Percentiles rank a stretch among this genome's conserved stretches.
These are phyloP conservation scores for Apoda limacodes DNA, from an alignment of 2,888 invertebrate species.

Conservation along the genomic window DNA sequence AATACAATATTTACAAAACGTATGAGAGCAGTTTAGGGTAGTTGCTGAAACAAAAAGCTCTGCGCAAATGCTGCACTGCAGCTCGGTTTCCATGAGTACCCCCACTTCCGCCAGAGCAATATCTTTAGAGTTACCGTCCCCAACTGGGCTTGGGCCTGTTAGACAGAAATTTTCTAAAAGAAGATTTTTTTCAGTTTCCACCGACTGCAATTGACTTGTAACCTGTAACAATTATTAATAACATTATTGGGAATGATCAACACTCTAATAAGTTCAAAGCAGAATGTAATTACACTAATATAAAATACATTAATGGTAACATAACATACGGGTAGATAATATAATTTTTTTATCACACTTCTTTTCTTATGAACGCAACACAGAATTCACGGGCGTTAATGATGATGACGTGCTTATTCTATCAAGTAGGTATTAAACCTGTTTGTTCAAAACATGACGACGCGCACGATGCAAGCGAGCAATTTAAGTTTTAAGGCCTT, in stretches of 20 bases:
- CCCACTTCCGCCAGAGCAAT: conserved; percentile 47
- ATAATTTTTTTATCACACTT: not conserved
- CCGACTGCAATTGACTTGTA: conserved; percentile 34
- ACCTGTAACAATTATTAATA: conserved; percentile 33
- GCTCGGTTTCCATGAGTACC: conserved; percentile 74
- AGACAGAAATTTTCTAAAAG: conserved; percentile 32
- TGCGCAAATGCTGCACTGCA: conserved; percentile 81
- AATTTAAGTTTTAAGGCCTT: too few relatives aligned
- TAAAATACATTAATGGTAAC: conserved; percentile 2
- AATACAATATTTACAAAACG: conserved; percentile 80
- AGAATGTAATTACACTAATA: too few relatives aligned
- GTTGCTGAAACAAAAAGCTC: conserved; percentile 79
- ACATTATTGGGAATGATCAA: too few relatives aligned
- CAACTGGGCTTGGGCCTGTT: conserved; percentile 16
- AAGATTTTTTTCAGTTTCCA: conserved; percentile 40
- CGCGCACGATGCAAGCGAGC: too few relatives aligned
- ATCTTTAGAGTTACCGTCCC: conserved; percentile 31
- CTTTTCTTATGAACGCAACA: not conserved
- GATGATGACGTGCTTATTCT: too few relatives aligned
- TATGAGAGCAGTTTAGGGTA: conserved; percentile 79
- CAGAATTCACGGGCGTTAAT: too few relatives aligned
- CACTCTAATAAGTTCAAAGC: too few relatives aligned
- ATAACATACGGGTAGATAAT: not conserved
- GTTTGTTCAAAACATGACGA: too few relatives aligned
- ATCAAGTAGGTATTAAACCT: too few relatives aligned